Conservation (phyloP, 2,113 vertebrate genomes). For the Cisticola juncidis region DNA sequence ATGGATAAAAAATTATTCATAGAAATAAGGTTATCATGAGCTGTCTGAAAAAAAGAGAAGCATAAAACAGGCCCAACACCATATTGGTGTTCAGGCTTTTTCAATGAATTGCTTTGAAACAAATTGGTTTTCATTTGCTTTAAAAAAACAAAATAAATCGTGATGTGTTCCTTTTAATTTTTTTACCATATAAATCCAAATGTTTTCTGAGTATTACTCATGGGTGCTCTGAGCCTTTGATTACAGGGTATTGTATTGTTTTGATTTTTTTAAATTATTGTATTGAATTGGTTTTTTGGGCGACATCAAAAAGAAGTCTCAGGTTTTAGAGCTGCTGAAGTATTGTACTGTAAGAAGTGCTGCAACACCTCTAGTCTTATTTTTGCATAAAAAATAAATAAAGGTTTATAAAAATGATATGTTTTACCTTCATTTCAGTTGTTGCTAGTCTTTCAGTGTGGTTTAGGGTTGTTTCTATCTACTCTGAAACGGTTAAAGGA, state of each 20-base stretch:
- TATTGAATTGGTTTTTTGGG: background rate
- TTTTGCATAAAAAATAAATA: background rate
- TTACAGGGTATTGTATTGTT: background rate
- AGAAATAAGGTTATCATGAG: background rate
- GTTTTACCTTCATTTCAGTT: background rate
- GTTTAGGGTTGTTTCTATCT: background rate
- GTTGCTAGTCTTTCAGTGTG: background rate
- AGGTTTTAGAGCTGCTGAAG: background rate
- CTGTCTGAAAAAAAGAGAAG: slow-evolving; percentile 1
- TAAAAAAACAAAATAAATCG: background rate
- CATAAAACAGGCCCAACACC: background rate
- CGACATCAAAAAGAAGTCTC: background rate
- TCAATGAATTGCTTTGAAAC: background rate
- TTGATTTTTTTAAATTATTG: too few species aligned
- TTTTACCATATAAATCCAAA: background rate
- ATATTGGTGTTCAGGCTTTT: background rate
- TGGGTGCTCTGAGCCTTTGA: background rate
- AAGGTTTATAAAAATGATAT: background rate
- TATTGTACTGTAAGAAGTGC: background rate
- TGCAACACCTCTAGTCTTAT: background rate
- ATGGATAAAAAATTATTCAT: slow-evolving; percentile 27
- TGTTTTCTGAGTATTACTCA: background rate
- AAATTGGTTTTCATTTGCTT: background rate
- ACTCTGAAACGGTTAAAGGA: background rate
- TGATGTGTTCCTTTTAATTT: background rate